These are phyloP conservation scores for Epinephelus cyanopodus DNA, from an alignment of 2,113 vertebrate species.

Conservation along the genomic window DNA sequence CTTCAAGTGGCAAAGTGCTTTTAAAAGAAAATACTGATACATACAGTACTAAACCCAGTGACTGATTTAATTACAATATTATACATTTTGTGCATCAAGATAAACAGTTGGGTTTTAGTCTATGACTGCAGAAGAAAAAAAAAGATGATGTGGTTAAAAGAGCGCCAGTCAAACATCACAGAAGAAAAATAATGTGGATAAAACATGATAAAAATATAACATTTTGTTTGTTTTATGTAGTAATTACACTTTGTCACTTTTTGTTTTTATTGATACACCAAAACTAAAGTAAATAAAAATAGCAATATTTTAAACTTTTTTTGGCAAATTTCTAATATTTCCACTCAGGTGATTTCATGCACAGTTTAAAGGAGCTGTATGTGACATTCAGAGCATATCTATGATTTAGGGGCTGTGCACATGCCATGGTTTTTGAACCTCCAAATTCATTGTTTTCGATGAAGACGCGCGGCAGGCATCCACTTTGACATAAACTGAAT, in stretches of 20 bases:
- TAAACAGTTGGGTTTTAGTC: neutral
- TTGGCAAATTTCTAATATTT: neutral
- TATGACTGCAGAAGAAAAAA: neutral
- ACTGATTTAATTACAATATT: constrained; percentile 3
- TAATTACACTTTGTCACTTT: neutral
- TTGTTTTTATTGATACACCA: too few relatives aligned
- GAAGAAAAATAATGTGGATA: neutral
- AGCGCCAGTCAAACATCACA: neutral
- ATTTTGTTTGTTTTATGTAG: neutral
- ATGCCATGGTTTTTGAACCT: too few relatives aligned
- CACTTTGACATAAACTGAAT: too few relatives aligned
- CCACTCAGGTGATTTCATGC: neutral
- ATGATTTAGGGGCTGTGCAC: too few relatives aligned
- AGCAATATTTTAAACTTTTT: neutral
- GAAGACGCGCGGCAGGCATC: too few relatives aligned
- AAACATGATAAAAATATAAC: neutral
- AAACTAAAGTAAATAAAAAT: too few relatives aligned
- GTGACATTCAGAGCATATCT: too few relatives aligned
- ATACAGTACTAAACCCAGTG: neutral
- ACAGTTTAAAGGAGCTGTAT: too few relatives aligned
- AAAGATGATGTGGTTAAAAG: neutral
- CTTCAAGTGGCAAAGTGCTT: too few relatives aligned
- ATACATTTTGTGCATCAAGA: neutral
- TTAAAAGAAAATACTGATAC: neutral
- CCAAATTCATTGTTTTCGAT: too few relatives aligned